Evolutionary conservation across 2,797 vertebrate species (phyloP), one percentile per base, ranked within the genome.

Genomic region (Catharus ustulatus): DNA sequence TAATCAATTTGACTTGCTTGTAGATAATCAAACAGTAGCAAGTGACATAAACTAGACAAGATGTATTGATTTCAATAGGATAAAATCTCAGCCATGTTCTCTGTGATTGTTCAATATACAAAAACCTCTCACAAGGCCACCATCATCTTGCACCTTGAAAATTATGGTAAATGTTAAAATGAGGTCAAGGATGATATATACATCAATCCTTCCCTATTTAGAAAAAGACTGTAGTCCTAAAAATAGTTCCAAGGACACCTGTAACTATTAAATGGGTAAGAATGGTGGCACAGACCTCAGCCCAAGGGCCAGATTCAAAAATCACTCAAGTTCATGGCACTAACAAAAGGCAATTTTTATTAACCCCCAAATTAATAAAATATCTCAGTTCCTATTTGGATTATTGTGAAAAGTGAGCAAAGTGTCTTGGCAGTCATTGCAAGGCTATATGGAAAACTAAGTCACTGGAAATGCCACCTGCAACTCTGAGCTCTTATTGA

Each of bases 1-100:
- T 69, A 90, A 95, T 96, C 83, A 91, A 94, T 96, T 94, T 90
- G 83, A 81, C 59, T 84, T 94, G 66, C 95, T 86, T 84, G 40
- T 20, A 91, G 87, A 93, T 94, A 95, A 94, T 84, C 55, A 94
- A 91, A 78, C 82, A 86, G 49, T 58, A 86, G 69, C 6, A 23
- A 94, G 36, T 84, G 73, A 78, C 3, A 2, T 55, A 87, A 90
- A 68, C n/a, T 30, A 84, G 85, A 91, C 66, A 76, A 90, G 74
- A 93, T 59, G 26, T 48, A 90, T 84, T 42, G 69, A 96, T 91
- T 93, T 90, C 91, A 87, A 49, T 1, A 57, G 80, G n/a, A 76
- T 88, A 84, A 93, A 94, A 96, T 48, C 23, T 64, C 57, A 87
- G 57, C 64, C 5, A 2, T 6, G 3, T 48, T 57, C 46, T 78